Evolutionary conservation across 2,797 vertebrate species (phyloP).

Genomic region (Rhynchotus rufescens): DNA sequence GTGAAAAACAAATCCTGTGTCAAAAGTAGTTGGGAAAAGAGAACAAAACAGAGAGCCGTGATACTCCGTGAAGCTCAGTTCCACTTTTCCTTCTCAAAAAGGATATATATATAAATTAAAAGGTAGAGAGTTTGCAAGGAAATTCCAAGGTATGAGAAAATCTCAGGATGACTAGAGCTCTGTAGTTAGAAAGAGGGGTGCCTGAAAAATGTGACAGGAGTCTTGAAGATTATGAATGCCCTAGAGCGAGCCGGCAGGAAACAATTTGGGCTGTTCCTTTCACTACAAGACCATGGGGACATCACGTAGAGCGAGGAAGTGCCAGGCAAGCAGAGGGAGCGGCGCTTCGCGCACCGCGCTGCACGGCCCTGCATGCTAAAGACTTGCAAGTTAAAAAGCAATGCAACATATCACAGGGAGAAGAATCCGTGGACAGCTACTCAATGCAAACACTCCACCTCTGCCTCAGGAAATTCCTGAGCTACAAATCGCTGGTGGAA

Average conservation of each 20-base stretch:
- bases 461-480: background rate
- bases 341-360: background rate
- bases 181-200: background rate
- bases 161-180: background rate
- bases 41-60: background rate
- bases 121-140: background rate
- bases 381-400: background rate
- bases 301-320: background rate
- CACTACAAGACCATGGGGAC: background rate
- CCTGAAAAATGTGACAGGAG: background rate
- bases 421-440: background rate
- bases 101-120: background rate
- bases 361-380: background rate
- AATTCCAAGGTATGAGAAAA: background rate
- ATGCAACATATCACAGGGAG: background rate
- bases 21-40: background rate
- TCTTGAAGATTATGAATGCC: background rate
- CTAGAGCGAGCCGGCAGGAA: background rate
- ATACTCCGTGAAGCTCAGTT: background rate
- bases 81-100: background rate
- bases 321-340: accelerated
- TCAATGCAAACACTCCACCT: background rate
- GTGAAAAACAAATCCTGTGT: background rate
- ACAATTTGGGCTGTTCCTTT: conserved; percentile 1
- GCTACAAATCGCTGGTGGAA: background rate